Base-by-base conservation (phyloP, 1,140 invertebrate species). In the Tetranychus cinnabarinus region DNA sequence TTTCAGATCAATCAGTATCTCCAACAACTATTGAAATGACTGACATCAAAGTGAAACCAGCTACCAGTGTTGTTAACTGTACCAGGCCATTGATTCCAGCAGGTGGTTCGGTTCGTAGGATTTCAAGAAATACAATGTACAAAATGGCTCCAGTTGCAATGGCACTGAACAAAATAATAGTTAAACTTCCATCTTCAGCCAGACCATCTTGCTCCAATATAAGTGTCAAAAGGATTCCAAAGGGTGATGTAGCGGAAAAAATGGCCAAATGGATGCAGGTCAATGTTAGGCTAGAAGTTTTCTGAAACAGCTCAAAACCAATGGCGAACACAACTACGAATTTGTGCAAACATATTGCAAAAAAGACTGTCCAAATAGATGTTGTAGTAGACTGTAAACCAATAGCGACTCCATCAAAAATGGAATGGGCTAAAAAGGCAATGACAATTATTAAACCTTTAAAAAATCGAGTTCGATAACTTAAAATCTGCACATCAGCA, bases 81-180 rank as follows among this genome's bases (percentile, higher is more conserved):
- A 63, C 42, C 1, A 65, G 6, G 2, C 48, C 61, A 48, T 39
- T n/a, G 1, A 64, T 31, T n/a, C 60, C 45, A 15, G 34, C 39
- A 31, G 34, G 31, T 33, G 7, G 45, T 47, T 0, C 84, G 33
- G 54, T 63, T 52, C 66, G 88, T 35, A 95, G 73, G 31, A 95
- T 83, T 75, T 95, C 89, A 70, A 88, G 86, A 42, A 91, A 85
- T 0, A 86, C 89, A 47, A 93, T 85, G 72, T 92, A 95, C 0
- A 95, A 73, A 55, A 95, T 80, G 2, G 88, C 91, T 47, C 90
- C 89, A 48, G 83, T 86, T n/a, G 88, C 86, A 48, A 92, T 45
- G 67, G 13, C 77, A 15, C 15, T 46, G 12, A 58, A 58, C 36
- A 31, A 6, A 13, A 15, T 58, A 2, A 58, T 35, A 12, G 8